Base-by-base conservation (phyloP, 2,888 invertebrate genomes). In the Chloroclysta siterata region DNA sequence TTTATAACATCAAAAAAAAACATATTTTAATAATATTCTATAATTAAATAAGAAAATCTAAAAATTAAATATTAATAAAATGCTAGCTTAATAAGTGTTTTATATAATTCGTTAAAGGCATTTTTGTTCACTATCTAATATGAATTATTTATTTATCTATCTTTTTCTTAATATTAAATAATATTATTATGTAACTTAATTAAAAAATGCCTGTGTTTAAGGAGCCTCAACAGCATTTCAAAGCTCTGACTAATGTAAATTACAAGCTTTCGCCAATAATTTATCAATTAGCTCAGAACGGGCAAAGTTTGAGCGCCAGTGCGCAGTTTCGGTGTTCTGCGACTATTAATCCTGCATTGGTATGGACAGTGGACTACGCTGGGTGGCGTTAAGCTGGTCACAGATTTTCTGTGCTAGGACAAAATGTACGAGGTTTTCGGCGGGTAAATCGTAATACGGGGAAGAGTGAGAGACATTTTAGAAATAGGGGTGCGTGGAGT, bases 281-380 rank as follows among this genome's bases (percentile, higher is more conserved):
- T 65, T 58, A 58, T 58, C 58, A 65, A 61, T 65, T 65, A 65
- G 53, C 50, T 47, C 11, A 29, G 22, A 61, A 61, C 51, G 46
- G 61, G 51, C 28, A 64, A 67, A 67, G 58, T 67, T 70, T 66
- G 42, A 57, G 54, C 28, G 62, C 63, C 68, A 22, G 59, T 66
- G 46, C 60, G 46, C 52, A 64, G 60, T 69, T 63, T 62, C 50
- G 65, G 65, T 62, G 63, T 51, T 62, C 60, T 56, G 15, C 36
- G 51, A 69, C 69, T 63, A 72, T 72, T 69, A 68, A 72, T 72
- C 70, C 69, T 68, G 60, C 60, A 72, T 68, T 48, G 68, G 59
- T 61, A 66, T 63, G 70, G 68, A 69, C 68, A 64, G 65, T 67
- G 56, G 62, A 47, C 62, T 42, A 13, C 39, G 57, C 22, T 50